phyloP scores from a whole-genome alignment of 2,888 invertebrate genomes.

The Mimas tiliae region DNA sequence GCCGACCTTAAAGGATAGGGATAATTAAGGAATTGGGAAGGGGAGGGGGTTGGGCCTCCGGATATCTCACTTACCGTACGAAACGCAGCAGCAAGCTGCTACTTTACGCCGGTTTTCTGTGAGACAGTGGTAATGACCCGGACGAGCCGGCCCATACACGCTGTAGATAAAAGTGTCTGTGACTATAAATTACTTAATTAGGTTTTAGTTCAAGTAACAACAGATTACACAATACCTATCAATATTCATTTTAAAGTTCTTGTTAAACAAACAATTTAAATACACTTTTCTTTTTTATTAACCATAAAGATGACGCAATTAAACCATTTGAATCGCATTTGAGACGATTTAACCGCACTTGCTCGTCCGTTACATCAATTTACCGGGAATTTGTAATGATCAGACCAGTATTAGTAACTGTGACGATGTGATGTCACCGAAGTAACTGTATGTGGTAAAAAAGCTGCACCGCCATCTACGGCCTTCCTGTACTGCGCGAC shows the following conservation, averaged over 20 bases:
- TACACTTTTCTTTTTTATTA: neutral
- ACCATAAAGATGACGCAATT: neutral
- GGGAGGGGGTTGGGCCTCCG: no score
- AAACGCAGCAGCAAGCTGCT: no score
- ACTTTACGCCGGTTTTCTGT: no score
- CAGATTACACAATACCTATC: neutral
- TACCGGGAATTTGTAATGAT: constrained; percentile 17
- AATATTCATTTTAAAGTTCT: neutral
- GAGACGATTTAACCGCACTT: constrained; percentile 1
- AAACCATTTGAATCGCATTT: neutral
- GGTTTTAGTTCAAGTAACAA: no score
- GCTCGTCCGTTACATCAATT: constrained; percentile 30
- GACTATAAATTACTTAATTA: no score
- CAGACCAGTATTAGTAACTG: constrained; percentile 26
- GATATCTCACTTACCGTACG: no score
- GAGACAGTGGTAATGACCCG: no score
- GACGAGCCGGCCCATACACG: no score
- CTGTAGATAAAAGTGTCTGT: no score
- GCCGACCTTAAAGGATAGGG: no score
- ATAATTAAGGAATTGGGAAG: no score
- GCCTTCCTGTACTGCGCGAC: constrained; percentile 37
- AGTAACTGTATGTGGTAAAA: constrained; percentile 45
- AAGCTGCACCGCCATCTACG: constrained; percentile 41
- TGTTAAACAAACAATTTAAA: neutral
- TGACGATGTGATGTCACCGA: constrained; percentile 37